Evolutionary conservation across 2,113 vertebrate genomes (phyloP).

Genomic region (Bubo bubo): DNA sequence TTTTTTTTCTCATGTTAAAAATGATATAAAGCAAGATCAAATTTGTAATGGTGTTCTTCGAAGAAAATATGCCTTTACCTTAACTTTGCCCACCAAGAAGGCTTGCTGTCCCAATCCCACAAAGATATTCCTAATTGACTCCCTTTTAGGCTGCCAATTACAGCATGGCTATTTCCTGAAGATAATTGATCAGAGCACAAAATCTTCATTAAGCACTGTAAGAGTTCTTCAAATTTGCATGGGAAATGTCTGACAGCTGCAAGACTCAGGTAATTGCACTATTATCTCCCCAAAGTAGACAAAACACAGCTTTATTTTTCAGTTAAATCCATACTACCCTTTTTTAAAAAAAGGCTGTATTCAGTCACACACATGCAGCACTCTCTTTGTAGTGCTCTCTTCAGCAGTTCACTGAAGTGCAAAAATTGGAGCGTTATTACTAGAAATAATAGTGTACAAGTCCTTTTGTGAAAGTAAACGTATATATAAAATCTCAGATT

Average conservation of each 20-base stretch:
- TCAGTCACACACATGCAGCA: not conserved
- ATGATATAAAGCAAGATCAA: not conserved
- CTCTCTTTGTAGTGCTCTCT: not conserved
- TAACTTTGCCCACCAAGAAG: not conserved
- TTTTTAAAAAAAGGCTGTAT: not conserved
- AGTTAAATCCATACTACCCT: not conserved
- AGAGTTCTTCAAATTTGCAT: constrained; percentile 33
- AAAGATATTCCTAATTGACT: constrained; percentile 10
- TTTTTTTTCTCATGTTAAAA: not conserved
- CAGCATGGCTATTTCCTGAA: not conserved
- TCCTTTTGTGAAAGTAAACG: not conserved
- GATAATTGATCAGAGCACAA: constrained; percentile 1
- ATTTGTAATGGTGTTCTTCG: not conserved
- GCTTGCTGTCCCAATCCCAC: not conserved
- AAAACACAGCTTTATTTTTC: constrained; percentile 34
- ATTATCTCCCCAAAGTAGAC: constrained; percentile 5
- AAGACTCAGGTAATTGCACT: constrained; percentile 3
- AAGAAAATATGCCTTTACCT: not conserved
- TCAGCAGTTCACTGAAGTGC: not conserved
- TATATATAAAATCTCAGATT: not conserved
- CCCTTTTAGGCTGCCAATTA: constrained; percentile 5
- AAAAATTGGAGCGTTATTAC: not conserved
- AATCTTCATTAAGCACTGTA: constrained; percentile 8
- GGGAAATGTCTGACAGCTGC: constrained; percentile 23
- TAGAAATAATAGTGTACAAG: not conserved